Evolutionary conservation across 2,888 invertebrate genomes (phyloP).

Genomic region (Ashinkailepas kermadecensis): DNA sequence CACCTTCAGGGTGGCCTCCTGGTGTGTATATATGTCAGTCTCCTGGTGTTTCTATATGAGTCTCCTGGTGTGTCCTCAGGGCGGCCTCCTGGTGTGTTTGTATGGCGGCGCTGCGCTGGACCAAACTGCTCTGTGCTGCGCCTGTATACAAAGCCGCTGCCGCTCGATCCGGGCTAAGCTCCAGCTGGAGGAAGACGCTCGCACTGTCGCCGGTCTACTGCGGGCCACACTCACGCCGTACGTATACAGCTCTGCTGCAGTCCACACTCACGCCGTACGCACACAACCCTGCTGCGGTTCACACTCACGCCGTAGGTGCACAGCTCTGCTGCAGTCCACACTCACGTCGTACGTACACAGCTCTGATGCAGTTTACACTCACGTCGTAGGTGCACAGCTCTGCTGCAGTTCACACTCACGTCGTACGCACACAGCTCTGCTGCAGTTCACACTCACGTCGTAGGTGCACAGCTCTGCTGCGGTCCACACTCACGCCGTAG

Average conservation of each 20-base stretch:
- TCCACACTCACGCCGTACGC: too few species aligned
- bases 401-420: too few species aligned
- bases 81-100: neutral
- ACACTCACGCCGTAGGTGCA: too few species aligned
- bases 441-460: too few species aligned
- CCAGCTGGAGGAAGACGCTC: slow-evolving; percentile 19
- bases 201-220: neutral
- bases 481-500: too few species aligned
- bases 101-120: neutral
- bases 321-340: too few species aligned
- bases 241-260: neutral
- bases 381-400: too few species aligned
- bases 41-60: neutral
- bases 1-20: neutral
- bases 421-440: too few species aligned
- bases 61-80: neutral
- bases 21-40: neutral
- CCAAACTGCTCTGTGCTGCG: neutral
- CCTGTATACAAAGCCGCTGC: neutral
- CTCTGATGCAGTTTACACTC: too few species aligned
- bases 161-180: slow-evolving; percentile 5
- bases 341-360: too few species aligned
- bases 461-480: too few species aligned
- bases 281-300: too few species aligned
- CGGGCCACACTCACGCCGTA: neutral